These are phyloP conservation scores for Brachionus rubens DNA, from an alignment of 1,140 invertebrate genomes.

Conservation along the genomic window DNA sequence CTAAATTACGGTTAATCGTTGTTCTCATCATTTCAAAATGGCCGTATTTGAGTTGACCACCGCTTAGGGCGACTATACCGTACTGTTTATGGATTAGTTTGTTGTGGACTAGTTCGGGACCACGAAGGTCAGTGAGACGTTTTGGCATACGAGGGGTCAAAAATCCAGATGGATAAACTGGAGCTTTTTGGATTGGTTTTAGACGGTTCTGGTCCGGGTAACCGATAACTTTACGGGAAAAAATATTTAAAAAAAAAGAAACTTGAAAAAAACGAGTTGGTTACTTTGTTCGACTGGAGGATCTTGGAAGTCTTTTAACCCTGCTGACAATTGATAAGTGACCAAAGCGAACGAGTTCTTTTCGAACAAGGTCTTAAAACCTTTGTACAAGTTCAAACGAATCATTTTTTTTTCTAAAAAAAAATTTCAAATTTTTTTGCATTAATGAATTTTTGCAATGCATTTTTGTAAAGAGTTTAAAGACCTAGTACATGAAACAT, in stretches of 20 bases:
- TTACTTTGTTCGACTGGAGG: conserved; percentile 31
- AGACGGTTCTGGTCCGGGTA: conserved; percentile 41
- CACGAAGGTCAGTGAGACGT: conserved; percentile 75
- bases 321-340: background rate
- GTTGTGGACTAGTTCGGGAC: conserved; percentile 80
- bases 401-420: too few relatives aligned
- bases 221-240: background rate
- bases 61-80: conserved; percentile 79
- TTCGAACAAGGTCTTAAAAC: background rate
- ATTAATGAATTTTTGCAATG: too few relatives aligned
- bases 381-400: too few relatives aligned
- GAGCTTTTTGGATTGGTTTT: background rate
- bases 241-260: background rate
- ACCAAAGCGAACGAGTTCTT: background rate
- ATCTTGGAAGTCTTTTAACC: conserved; percentile 15
- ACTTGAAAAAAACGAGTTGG: background rate
- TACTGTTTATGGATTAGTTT: conserved; percentile 79
- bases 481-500: background rate
- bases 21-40: conserved; percentile 86
- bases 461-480: background rate
- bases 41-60: conserved; percentile 72
- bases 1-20: conserved; percentile 71
- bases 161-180: conserved; percentile 18
- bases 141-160: conserved; percentile 73
- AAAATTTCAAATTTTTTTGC: too few relatives aligned